Evolutionary conservation across 1,140 invertebrate species (phyloP).

Genomic region (Procambarus virginalis): DNA sequence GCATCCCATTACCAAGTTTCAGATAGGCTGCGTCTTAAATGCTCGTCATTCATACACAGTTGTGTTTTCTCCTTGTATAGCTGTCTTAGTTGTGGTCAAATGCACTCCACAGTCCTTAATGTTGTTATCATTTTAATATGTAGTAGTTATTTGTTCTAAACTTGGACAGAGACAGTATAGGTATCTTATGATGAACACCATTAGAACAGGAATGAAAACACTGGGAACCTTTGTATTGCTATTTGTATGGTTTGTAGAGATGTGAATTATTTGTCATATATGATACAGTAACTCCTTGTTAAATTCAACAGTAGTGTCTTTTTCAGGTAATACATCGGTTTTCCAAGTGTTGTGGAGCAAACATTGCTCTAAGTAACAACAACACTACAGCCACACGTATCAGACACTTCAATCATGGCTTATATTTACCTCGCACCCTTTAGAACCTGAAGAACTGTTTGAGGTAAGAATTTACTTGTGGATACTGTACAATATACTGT

Average conservation of each 20-base stretch:
- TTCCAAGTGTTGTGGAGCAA: conserved; percentile 81
- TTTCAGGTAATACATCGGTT: conserved; percentile 78
- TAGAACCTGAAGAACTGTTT: conserved; percentile 77
- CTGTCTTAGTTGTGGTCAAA: no score
- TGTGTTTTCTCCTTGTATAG: neutral
- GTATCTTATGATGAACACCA: no score
- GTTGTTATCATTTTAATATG: neutral
- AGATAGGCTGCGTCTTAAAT: no score
- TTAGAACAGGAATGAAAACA: no score
- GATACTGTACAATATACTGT: neutral
- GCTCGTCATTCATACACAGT: neutral
- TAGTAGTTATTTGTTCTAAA: neutral
- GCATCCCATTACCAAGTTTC: no score
- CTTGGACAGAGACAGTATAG: no score
- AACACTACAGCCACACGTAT: conserved; percentile 80
- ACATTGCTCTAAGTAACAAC: conserved; percentile 82
- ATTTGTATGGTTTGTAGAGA: no score
- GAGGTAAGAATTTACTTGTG: conserved; percentile 73
- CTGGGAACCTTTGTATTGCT: no score
- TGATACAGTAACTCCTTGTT: no score
- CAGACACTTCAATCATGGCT: conserved; percentile 79
- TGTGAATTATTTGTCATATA: no score
- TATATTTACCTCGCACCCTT: conserved; percentile 75
- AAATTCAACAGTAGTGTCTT: neutral
- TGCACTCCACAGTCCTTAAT: neutral